Base-by-base conservation (phyloP, 2,113 vertebrate genomes). In the Gallinago undulata region DNA sequence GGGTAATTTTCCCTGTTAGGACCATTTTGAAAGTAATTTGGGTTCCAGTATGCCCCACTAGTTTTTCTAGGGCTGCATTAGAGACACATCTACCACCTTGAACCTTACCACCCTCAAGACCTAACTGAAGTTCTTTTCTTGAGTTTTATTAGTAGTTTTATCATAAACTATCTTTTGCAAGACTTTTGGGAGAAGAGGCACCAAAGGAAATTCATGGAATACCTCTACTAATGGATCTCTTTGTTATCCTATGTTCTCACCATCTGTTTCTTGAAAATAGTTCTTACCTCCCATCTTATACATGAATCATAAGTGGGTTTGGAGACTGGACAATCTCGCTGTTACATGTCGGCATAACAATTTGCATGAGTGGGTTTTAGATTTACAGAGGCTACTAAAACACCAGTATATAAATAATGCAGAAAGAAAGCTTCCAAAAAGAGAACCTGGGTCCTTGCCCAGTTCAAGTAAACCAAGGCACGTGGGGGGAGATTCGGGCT, bases 151-250 rank as follows among this genome's bases (percentile, higher is more conserved):
- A 51, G 45, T 17, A 43, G 27, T 48, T 94, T 89, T 53, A 68
- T 25, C 73, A 87, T 47, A 39, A 92, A 72, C n/a, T 24, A 33
- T 55, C 56, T 72, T 95, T 87, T 68, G 60, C 13, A 30, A 93
- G 94, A 35, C 56, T 33, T 78, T 11, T 33, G 69, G 89, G 91
- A 89, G 69, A 84, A 48, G 24, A 92, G 39, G 39, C 56, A 72
- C 33, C 14, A 47, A 78, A 94, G 66, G 57, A 95, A 91, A 91
- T 92, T 53, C 93, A 82, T 8, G 7, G 35, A 93, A 72, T 84
- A 43, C 48, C 62, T 95, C 48, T 66, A 70, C 66, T 94, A 91
- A 95, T 87, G 43, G 74, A 94, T 72, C 57, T 87, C 66, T 94
- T 70, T 82, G 60, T 68, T 91, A 84, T 24, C 53, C 57, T 45